A percentile compares a stretch with the other conserved stretches of the same genome.
Evolutionary conservation across 1,140 invertebrate species (phyloP).

Genomic region (Elymnias hypermnestra): DNA sequence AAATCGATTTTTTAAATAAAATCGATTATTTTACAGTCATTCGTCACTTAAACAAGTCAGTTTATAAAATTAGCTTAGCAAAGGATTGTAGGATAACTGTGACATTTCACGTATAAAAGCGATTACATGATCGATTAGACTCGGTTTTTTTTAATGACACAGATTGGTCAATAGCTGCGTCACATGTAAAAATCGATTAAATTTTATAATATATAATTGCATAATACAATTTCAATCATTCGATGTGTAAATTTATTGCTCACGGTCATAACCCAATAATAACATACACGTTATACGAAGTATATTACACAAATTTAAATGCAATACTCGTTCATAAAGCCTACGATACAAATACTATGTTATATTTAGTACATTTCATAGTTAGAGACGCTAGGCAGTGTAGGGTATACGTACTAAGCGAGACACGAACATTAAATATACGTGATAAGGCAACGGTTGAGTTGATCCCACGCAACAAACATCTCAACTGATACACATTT

Average conservation of each 20-base stretch:
- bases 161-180: conserved; percentile 21
- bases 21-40: not conserved
- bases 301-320: conserved; percentile 22
- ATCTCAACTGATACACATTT: conserved; percentile 4
- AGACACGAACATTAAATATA: conserved; percentile 11
- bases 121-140: not conserved
- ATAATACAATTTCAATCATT: conserved; percentile 20
- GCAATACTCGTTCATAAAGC: conserved; percentile 25
- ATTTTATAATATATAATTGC: conserved; percentile 12
- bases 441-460: conserved; percentile 14
- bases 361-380: conserved; percentile 14
- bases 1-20: not conserved
- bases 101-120: no score
- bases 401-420: conserved; percentile 11
- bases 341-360: conserved; percentile 13
- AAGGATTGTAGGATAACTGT: no score
- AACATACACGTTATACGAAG: conserved; percentile 5
- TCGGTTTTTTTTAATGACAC: conserved; percentile 28
- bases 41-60: no score
- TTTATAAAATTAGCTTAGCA: no score
- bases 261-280: conserved; percentile 8
- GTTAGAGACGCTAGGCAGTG: conserved; percentile 25
- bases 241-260: conserved; percentile 30
- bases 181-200: conserved; percentile 27
- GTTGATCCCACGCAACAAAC: conserved; percentile 4